These are phyloP conservation scores for Lampris incognitus DNA, from an alignment of 2,113 vertebrate genomes.

Conservation along the genomic window DNA sequence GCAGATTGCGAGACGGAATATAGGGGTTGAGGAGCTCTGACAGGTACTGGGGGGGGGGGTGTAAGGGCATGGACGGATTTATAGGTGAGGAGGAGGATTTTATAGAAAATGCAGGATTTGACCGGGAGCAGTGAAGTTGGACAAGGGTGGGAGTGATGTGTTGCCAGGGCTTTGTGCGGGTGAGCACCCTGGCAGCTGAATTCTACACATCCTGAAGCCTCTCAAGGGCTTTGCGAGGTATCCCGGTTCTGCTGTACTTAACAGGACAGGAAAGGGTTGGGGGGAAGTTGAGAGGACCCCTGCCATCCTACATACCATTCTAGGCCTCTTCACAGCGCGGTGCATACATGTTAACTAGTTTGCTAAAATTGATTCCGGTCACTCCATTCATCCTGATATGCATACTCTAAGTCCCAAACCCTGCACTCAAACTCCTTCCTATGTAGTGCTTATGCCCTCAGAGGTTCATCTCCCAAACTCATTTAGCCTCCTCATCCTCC, in stretches of 20 bases:
- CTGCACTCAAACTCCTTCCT: too few species aligned
- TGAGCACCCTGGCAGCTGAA: too few species aligned
- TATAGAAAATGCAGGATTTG: too few species aligned
- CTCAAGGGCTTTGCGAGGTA: background rate
- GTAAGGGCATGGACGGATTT: too few species aligned
- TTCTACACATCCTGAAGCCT: too few species aligned
- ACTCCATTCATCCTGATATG: conserved; percentile 52
- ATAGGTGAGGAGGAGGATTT: too few species aligned
- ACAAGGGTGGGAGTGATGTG: too few species aligned
- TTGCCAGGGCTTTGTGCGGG: too few species aligned
- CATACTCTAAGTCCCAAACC: background rate
- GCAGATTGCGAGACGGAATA: too few species aligned
- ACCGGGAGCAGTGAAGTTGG: too few species aligned
- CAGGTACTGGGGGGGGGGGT: too few species aligned
- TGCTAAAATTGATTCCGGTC: conserved; percentile 39
- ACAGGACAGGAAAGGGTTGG: background rate
- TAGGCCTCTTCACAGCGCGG: conserved; percentile 51
- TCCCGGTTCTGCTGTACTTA: background rate
- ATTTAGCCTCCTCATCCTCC: conserved; percentile 26
- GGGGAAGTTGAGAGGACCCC: conserved; percentile 10
- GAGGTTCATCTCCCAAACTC: background rate
- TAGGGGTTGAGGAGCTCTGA: too few species aligned
- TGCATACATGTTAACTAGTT: conserved; percentile 1
- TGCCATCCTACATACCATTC: conserved; percentile 28
- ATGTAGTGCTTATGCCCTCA: background rate